Evolutionary conservation across 64 coral and sea anemone species (phyloP).

Genomic region (Montipora efflorescens): DNA sequence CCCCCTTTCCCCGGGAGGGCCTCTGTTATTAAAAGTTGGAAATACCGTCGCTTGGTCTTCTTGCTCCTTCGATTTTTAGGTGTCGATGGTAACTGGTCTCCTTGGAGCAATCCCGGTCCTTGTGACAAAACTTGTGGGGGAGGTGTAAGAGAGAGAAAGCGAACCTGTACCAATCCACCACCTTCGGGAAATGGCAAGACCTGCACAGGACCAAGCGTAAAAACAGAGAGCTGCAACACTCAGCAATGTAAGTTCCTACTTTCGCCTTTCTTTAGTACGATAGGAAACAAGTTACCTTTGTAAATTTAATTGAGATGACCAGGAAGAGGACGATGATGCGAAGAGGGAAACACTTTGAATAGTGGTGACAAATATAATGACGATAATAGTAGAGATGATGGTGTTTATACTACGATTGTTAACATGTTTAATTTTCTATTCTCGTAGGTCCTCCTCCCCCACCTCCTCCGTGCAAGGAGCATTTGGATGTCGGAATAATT

Average conservation of each 20-base stretch:
- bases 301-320: too few species aligned
- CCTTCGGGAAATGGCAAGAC: slow-evolving; percentile 4
- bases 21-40: too few species aligned
- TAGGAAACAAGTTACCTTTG: too few species aligned
- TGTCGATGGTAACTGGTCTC: slow-evolving; percentile 32
- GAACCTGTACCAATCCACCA: slow-evolving; percentile 48
- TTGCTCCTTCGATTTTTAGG: neutral
- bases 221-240: slow-evolving; percentile 47
- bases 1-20: too few species aligned
- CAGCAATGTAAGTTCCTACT: slow-evolving; percentile 35
- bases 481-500: slow-evolving; percentile 36
- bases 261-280: neutral
- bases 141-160: slow-evolving; percentile 1
- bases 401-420: neutral
- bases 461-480: slow-evolving; percentile 13
- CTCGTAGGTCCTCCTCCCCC: neutral
- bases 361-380: neutral
- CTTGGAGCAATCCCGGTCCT: slow-evolving; percentile 35
- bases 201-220: slow-evolving; percentile 11
- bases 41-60: neutral
- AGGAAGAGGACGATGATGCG: too few species aligned
- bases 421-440: neutral
- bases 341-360: too few species aligned
- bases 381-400: neutral
- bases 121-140: slow-evolving; percentile 70